These are phyloP conservation scores for Gerris lacustris DNA, from an alignment of 2,888 invertebrate species.

Conservation along the genomic window DNA sequence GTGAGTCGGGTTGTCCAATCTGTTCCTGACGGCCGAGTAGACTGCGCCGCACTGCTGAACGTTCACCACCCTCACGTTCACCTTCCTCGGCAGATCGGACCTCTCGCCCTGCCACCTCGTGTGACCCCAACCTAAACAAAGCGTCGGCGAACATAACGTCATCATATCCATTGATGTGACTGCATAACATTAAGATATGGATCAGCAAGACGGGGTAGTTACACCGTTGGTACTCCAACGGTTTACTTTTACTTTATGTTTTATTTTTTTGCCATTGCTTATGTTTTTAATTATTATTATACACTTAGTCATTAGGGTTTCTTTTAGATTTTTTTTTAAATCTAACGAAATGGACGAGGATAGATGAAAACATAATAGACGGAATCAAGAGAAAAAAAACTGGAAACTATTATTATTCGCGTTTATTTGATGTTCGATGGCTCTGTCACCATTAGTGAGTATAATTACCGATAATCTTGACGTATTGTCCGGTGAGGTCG, in stretches of 20 bases:
- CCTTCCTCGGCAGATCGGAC: conserved; percentile 43
- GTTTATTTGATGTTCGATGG: too few relatives aligned
- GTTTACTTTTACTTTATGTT: too few relatives aligned
- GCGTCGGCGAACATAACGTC: too few relatives aligned
- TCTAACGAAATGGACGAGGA: too few relatives aligned
- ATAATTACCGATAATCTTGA: conserved; percentile 34
- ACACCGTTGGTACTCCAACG: background rate
- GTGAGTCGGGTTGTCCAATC: conserved; percentile 24
- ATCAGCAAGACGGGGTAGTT: background rate
- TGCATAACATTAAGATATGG: background rate
- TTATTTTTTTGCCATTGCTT: too few relatives aligned
- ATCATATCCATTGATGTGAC: background rate
- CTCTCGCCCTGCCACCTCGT: conserved; percentile 40
- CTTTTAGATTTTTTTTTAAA: too few relatives aligned
- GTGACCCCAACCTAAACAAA: conserved; percentile 49
- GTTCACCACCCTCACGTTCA: conserved; percentile 41
- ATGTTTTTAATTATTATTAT: too few relatives aligned
- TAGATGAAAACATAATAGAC: too few relatives aligned
- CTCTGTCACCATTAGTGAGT: too few relatives aligned
- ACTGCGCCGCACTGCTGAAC: conserved; percentile 37
- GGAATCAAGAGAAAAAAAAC: too few relatives aligned
- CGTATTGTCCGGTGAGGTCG: conserved; percentile 32
- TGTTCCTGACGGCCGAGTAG: conserved; percentile 24
- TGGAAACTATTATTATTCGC: too few relatives aligned
- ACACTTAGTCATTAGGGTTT: too few relatives aligned